These are phyloP conservation scores for Martes martes DNA, from an alignment of 2,113 vertebrate genomes.

Conservation along the genomic window DNA sequence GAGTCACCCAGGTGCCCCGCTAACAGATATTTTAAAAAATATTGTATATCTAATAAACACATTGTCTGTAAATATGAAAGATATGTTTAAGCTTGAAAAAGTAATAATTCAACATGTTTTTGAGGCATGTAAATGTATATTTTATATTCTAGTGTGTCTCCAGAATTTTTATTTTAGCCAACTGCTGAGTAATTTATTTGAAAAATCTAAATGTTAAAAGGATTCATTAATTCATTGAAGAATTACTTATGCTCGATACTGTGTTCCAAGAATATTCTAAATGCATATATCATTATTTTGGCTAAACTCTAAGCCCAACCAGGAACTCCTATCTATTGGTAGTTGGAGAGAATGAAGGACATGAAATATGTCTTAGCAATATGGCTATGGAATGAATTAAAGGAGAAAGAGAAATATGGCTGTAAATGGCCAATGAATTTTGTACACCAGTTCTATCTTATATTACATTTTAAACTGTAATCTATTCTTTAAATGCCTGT, in stretches of 20 bases:
- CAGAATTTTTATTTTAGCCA: background rate
- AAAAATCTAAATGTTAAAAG: background rate
- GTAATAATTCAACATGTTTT: background rate
- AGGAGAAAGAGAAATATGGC: background rate
- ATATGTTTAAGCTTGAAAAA: background rate
- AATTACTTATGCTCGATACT: background rate
- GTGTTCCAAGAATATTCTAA: constrained; percentile 2
- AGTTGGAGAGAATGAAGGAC: background rate
- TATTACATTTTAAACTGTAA: background rate
- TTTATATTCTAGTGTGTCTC: background rate
- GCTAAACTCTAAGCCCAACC: background rate
- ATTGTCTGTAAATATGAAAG: constrained; percentile 4
- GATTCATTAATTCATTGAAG: background rate
- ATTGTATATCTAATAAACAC: background rate
- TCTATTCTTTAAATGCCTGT: background rate
- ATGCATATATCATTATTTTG: background rate
- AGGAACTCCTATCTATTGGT: background rate
- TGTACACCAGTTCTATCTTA: background rate
- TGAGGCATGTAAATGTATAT: background rate
- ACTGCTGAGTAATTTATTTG: background rate
- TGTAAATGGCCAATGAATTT: background rate
- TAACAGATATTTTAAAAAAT: background rate
- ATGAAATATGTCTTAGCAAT: background rate
- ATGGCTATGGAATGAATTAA: background rate
- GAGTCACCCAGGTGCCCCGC: too few relatives aligned